Conservation (phyloP, 2,888 invertebrate species). For the Drosophila suboccidentalis region DNA sequence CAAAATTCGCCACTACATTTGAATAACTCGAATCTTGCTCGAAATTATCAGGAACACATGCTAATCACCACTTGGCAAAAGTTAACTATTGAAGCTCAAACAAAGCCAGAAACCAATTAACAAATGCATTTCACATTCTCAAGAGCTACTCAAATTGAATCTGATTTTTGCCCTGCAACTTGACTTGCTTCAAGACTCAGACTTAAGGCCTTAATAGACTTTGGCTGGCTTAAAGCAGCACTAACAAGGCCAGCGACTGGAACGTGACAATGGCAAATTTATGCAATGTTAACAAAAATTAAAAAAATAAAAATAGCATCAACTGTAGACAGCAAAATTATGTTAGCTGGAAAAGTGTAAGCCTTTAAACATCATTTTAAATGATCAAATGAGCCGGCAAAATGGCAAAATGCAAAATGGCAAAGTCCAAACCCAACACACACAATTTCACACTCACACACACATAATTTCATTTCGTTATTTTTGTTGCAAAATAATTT, state of each 20-base stretch:
- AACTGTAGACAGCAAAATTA: conserved; percentile 29
- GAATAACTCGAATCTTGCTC: neutral
- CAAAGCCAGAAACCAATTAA: conserved; percentile 16
- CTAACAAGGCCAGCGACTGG: conserved; percentile 11
- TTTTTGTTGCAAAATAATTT: conserved; percentile 41
- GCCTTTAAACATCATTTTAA: conserved; percentile 42
- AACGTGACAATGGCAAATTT: conserved; percentile 58
- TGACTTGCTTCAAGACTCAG: neutral
- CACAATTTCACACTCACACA: neutral
- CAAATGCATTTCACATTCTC: conserved; percentile 1
- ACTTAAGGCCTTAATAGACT: conserved; percentile 1
- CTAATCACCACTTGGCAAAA: conserved; percentile 6
- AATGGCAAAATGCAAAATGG: conserved; percentile 3
- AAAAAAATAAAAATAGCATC: conserved; percentile 18
- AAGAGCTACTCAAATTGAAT: conserved; percentile 18
- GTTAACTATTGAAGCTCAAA: neutral
- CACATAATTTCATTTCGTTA: conserved; percentile 4
- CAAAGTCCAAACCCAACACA: neutral
- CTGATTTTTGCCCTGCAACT: conserved; percentile 9
- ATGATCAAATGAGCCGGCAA: conserved; percentile 36
- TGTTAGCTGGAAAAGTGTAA: conserved; percentile 22
- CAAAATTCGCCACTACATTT: conserved; percentile 18
- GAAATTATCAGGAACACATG: neutral
- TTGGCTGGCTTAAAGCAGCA: conserved; percentile 1
- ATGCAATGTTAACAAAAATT: conserved; percentile 47